Evolutionary conservation across 2,888 invertebrate species (phyloP), one percentile per base, ranked within the genome.

Genomic region (Synergus itoensis): DNA sequence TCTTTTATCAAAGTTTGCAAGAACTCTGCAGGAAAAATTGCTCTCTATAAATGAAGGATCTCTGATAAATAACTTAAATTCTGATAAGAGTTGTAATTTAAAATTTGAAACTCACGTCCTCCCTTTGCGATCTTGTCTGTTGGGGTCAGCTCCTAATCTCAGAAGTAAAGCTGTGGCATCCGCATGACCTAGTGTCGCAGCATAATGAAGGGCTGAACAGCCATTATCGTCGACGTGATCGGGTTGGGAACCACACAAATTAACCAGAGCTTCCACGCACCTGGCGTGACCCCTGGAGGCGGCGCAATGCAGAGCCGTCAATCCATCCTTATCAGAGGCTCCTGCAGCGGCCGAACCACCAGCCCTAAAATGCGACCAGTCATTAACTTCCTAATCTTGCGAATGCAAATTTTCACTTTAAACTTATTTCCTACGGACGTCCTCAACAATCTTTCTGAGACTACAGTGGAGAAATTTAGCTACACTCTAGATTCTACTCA

Each of bases 291-390:
- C 99, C 78, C 99, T 94, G 1, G 98, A 99, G 0, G 99, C 98
- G 0, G 99, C 99, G 92, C 99, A 99, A 90, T 99, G 99, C 41
- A 99, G 93, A 0, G 99, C 99, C 77, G 98, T 98, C 7, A 99
- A 93, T 0, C 98, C 98, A 90, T 99, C 99, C 90, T 97, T 97
- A 92, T 94, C 96, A 36, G 94, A 93, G 0, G 94, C 93, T 80
- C 94, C 93, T 8, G 95, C 94, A 83, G 94, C 93, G 57, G 95
- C 95, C 11, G 91, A 87, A 28, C 92, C 92, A 40, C 92, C 92
- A 14, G 91, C 91, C 84, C 92, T 92, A 76, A 60, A 76, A 77
- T 40, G 40, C 41, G 53, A 43, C 0, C 64, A 65, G 48, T 65
- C 67, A 69, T 78, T 60, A 28, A 73, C 41, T 57, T 73, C 73